Evolutionary conservation across 2,888 invertebrate genomes (phyloP).

Genomic region (Rhopalosiphum nymphaeae): DNA sequence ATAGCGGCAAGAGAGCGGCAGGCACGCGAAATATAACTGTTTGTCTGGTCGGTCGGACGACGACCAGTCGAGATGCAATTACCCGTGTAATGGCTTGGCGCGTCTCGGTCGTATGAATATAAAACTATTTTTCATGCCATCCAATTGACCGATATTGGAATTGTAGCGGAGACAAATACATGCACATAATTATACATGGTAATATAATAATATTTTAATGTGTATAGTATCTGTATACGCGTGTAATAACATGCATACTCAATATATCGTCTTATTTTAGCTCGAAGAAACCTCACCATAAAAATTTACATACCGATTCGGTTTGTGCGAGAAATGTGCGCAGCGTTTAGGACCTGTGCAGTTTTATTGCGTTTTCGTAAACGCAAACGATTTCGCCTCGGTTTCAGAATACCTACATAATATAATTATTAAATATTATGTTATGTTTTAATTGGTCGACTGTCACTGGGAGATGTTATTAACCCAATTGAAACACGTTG

Average conservation of each 20-base stretch:
- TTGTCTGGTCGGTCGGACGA: constrained; percentile 30
- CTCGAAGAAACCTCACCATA: neutral
- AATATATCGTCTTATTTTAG: neutral
- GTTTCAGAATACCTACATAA: neutral
- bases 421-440: neutral
- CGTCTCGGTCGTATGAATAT: constrained; percentile 54
- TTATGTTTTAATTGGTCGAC: neutral
- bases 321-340: constrained; percentile 5
- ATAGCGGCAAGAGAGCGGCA: neutral
- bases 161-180: neutral
- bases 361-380: neutral
- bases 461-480: neutral
- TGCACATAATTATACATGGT: neutral
- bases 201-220: neutral
- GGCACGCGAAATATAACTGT: constrained; percentile 51
- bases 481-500: neutral
- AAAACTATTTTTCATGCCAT: constrained; percentile 36
- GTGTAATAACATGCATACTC: neutral
- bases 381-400: neutral
- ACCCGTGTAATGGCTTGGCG: constrained; percentile 51
- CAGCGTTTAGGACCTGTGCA: neutral
- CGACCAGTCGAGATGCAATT: constrained; percentile 60
- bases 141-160: constrained; percentile 62
- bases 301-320: constrained; percentile 53
- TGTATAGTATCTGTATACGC: neutral